Evolutionary conservation across 2,113 vertebrate genomes (phyloP).

Genomic region (Probosciger aterrimus): DNA sequence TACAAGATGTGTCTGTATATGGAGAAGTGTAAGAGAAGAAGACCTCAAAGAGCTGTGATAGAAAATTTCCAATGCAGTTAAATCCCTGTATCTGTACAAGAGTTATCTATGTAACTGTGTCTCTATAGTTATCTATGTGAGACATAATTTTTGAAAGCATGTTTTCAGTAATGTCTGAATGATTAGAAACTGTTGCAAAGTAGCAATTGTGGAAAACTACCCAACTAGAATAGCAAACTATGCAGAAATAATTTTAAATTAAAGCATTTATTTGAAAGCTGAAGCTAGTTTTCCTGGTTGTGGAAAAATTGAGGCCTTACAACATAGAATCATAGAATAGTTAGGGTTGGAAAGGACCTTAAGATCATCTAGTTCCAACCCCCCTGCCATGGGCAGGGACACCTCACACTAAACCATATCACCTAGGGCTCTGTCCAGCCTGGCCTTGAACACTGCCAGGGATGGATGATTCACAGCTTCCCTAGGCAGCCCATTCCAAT

Average conservation of each 20-base stretch:
- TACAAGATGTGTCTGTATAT: background rate
- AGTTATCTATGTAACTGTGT: background rate
- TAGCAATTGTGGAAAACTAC: background rate
- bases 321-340: too few species aligned
- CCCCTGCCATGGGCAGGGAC: too few species aligned
- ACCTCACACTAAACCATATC: too few species aligned
- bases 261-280: background rate
- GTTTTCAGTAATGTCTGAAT: background rate
- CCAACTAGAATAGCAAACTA: background rate
- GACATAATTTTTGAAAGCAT: background rate
- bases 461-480: too few species aligned
- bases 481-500: too few species aligned
- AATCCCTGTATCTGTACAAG: background rate
- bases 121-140: background rate
- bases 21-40: background rate
- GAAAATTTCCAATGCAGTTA: background rate
- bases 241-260: background rate
- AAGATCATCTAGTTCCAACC: too few species aligned
- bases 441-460: too few species aligned
- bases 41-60: background rate
- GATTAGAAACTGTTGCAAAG: background rate
- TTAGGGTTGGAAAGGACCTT: too few species aligned
- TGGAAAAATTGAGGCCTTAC: background rate
- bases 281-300: background rate
- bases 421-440: too few species aligned